Base-by-base conservation (phyloP, 2,797 vertebrate genomes). In the Sparidentex hasta region DNA sequence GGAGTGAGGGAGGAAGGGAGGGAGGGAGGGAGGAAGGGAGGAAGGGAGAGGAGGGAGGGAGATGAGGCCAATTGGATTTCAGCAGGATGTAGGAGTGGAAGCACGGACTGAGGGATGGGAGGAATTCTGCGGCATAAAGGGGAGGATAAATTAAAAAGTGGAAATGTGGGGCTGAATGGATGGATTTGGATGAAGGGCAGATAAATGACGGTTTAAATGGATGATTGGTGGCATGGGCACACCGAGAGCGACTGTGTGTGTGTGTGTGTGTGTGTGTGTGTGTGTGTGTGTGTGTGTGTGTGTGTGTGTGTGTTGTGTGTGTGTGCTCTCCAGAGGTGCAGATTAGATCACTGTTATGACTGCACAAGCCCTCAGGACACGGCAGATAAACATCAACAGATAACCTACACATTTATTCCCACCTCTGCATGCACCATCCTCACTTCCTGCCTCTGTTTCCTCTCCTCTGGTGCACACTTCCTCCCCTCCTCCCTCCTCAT, bases 291-390 rank as follows among this genome's bases (percentile, higher is more conserved):
- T 27, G 27, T 25, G 25, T 72, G 80, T 71, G 82, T 65, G 84
- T 74, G 83, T 65, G 65, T 11, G 50, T 27, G 65, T 27, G 27
- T 25, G 25, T 72, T n/a, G 71, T 81, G 74, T 79, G 80, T 55
- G 81, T 8, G 55, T 0, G 9, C 63, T 61, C 82, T 85, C 78
- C 78, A 75, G 78, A 80, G 79, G 80, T 87, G 83, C 82, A 84
- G 90, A 94, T 95, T 91, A 89, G 93, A 95, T 95, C 90, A 92
- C 86, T 76, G 90, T 92, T 92, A 94, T 92, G 89, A 92, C 88
- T 92, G 85, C 91, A 87, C 80, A 77, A 76, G 79, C 90, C 88
- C 90, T 65, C 83, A 88, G 93, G 93, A 94, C 90, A 87, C 61
- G 21, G 78, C 63, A 80, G 91, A 93, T 91, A 91, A 93, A 90